Conservation (phyloP, 2,888 invertebrate genomes). For the Anoplius nigerrimus region DNA sequence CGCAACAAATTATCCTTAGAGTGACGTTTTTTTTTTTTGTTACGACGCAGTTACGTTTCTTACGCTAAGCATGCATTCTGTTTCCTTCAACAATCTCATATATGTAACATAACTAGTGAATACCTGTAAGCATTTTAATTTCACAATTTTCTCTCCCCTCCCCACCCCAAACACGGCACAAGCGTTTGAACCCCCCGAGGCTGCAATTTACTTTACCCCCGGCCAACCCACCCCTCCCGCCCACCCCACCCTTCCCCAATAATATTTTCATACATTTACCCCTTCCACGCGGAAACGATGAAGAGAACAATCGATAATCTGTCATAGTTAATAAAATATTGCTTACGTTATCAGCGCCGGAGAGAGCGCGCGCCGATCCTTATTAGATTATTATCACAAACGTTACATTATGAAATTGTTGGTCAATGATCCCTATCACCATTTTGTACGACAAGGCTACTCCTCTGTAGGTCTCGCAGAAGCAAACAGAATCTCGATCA, state of each 20-base stretch:
- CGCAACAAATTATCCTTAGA: too few species aligned
- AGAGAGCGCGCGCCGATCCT: slow-evolving; percentile 30
- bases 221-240: too few species aligned
- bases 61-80: slow-evolving; percentile 48
- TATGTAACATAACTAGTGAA: slow-evolving; percentile 47
- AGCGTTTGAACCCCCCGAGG: slow-evolving; percentile 10
- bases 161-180: too few species aligned
- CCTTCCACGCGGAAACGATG: slow-evolving; percentile 28
- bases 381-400: slow-evolving; percentile 51
- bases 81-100: slow-evolving; percentile 55
- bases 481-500: slow-evolving; percentile 34
- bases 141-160: slow-evolving; percentile 24
- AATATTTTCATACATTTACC: slow-evolving; percentile 19
- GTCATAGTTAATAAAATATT: slow-evolving; percentile 44
- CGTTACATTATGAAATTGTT: slow-evolving; percentile 61
- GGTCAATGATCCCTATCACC: slow-evolving; percentile 60
- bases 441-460: slow-evolving; percentile 59
- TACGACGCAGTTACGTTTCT: slow-evolving; percentile 29
- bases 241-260: too few species aligned
- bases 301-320: slow-evolving; percentile 31
- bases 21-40: too few species aligned
- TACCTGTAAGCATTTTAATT: slow-evolving; percentile 33
- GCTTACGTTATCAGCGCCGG: slow-evolving; percentile 40
- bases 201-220: slow-evolving; percentile 4
- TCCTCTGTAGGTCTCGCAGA: slow-evolving; percentile 39